phyloP scores from a whole-genome alignment of 2,888 invertebrate genomes.

The Danaus chrysippus region DNA sequence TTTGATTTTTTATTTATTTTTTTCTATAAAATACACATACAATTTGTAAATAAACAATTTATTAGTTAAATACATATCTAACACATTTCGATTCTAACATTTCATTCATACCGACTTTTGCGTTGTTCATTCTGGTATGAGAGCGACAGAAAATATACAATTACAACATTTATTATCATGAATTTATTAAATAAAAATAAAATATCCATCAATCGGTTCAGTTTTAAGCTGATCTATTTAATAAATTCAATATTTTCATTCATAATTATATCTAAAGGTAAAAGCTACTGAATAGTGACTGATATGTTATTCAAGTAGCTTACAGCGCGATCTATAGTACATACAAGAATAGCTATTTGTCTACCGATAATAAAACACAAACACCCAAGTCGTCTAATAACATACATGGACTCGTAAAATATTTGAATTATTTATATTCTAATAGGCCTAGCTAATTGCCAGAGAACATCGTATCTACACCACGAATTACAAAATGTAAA shows the following conservation, averaged over 20 bases:
- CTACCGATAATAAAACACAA: slow-evolving; percentile 58
- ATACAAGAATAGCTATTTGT: slow-evolving; percentile 21
- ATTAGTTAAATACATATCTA: slow-evolving; percentile 70
- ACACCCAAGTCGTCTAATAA: slow-evolving; percentile 60
- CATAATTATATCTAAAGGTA: slow-evolving; percentile 7
- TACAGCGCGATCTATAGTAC: neutral
- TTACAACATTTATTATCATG: neutral
- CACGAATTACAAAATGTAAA: neutral
- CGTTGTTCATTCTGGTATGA: slow-evolving; percentile 15
- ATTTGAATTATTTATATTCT: slow-evolving; percentile 38
- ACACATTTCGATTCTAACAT: slow-evolving; percentile 63
- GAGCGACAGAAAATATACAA: slow-evolving; percentile 15
- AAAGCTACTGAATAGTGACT: slow-evolving; percentile 32
- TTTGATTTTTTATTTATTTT: slow-evolving; percentile 60
- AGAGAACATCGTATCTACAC: slow-evolving; percentile 24
- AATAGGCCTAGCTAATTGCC: slow-evolving; percentile 60
- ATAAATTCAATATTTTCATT: neutral
- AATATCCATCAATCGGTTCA: neutral
- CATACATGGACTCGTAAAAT: slow-evolving; percentile 52
- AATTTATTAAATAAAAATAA: slow-evolving; percentile 1
- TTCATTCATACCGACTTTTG: slow-evolving; percentile 50
- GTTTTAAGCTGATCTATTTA: neutral
- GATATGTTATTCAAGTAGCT: slow-evolving; percentile 57
- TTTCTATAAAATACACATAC: slow-evolving; percentile 79
- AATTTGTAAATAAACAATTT: slow-evolving; percentile 78